Evolutionary conservation across 2,888 invertebrate genomes (phyloP), one percentile per base, ranked within the genome.

Genomic region (Ochlodes sylvanus): DNA sequence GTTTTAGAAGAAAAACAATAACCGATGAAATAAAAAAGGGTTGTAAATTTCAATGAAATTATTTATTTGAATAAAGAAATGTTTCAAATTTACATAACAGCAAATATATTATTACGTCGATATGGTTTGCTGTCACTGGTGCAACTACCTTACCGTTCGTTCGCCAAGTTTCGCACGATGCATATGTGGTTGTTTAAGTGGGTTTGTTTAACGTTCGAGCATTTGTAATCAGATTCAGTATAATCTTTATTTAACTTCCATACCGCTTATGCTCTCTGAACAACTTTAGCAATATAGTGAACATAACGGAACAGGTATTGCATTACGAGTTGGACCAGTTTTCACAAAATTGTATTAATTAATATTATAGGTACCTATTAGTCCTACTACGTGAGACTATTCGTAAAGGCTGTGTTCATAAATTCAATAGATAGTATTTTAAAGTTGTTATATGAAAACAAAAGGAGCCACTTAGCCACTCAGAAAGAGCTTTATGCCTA

Each of bases 141-240:
- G 38, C 38, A 38, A 38, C 10, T 38, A 38, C 12, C 38, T 38
- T 38, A 38, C 12, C 12, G 79, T 75, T 77, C 68, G 73, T 72
- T 73, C 61, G 75, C 65, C 62, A 82, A 80, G 81, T 82, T 87
- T 87, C 85, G 79, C 88, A 85, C 82, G 83, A 77, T 71, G 64
- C 52, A 69, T 71, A 55, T 56, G 71, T 62, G 61, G 68, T 58
- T 71, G 66, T 70, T 71, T 71, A 68, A 70, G 70, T 69, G 77
- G 77, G 75, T 77, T 77, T 78, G 75, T 76, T 79, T 75, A 73
- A 70, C 75, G 60, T 76, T 79, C 77, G 75, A 70, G 44, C 72
- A 73, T 72, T 76, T 69, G 71, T 69, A 72, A 71, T 65, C 69
- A 76, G 71, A 74, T 72, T 75, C 69, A 70, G 67, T 72, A 54